Evolutionary conservation across 2,888 invertebrate genomes (phyloP).

Genomic region (Drosophila mercatorum): DNA sequence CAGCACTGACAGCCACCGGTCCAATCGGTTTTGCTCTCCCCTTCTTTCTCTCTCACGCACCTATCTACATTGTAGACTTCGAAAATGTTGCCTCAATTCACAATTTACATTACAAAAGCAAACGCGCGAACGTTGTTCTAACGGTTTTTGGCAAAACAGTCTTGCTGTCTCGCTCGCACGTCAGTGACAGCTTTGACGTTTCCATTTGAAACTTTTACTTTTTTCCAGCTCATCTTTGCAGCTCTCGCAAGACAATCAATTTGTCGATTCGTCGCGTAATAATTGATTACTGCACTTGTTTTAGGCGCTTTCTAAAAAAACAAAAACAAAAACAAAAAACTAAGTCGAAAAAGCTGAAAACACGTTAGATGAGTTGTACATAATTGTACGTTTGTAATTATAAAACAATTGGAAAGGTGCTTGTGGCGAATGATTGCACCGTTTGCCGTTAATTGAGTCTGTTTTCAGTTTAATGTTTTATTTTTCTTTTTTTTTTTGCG

Average conservation of each 20-base stretch:
- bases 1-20: constrained; percentile 21
- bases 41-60: constrained; percentile 25
- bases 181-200: constrained; percentile 1
- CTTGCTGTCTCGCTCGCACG: neutral
- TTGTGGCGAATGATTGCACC: constrained; percentile 47
- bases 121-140: constrained; percentile 54
- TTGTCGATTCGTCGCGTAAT: constrained; percentile 65
- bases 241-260: constrained; percentile 36
- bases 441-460: constrained; percentile 50
- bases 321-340: constrained; percentile 1
- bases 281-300: constrained; percentile 76
- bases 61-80: constrained; percentile 11
- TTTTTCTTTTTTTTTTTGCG: neutral
- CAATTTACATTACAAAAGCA: constrained; percentile 64
- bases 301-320: constrained; percentile 68
- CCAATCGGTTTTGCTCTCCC: constrained; percentile 12
- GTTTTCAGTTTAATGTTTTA: neutral
- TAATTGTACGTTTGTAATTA: constrained; percentile 48
- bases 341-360: constrained; percentile 30
- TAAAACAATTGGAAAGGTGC: constrained; percentile 74
- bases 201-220: constrained; percentile 57
- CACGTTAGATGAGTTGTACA: constrained; percentile 35
- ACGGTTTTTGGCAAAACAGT: constrained; percentile 59
- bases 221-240: constrained; percentile 33
- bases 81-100: constrained; percentile 25